A percentile compares a stretch with the other conserved stretches of the same genome.
Conservation (phyloP, 2,797 vertebrate species). For the Alosa sapidissima region DNA sequence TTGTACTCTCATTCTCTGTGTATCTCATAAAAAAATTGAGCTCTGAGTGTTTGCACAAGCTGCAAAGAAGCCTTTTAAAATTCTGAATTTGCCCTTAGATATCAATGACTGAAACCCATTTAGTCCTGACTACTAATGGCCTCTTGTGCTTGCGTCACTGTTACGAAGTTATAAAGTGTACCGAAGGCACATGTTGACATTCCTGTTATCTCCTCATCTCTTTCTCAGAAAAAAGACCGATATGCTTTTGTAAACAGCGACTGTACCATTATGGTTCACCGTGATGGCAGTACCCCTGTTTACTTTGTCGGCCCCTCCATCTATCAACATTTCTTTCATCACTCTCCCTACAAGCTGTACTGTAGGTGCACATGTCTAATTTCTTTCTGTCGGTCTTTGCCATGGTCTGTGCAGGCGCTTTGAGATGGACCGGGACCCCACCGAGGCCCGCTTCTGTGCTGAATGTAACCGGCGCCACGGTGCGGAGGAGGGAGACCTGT, state of each 20-base stretch:
- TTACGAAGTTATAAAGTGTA: not conserved
- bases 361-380: not conserved
- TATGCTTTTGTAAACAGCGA: not conserved
- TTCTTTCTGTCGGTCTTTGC: not conserved
- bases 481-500: slow-evolving; percentile 91
- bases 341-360: not conserved
- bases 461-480: slow-evolving; percentile 85
- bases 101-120: not conserved
- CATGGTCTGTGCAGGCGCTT: slow-evolving; percentile 77
- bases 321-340: not conserved
- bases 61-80: not conserved
- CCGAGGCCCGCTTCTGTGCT: slow-evolving; percentile 86
- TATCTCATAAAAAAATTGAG: not conserved
- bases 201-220: not conserved
- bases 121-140: not conserved
- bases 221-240: not conserved
- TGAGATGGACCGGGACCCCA: slow-evolving; percentile 88
- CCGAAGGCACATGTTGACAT: not conserved
- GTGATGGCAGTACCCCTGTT: not conserved
- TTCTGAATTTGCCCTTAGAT: not conserved
- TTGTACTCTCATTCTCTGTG: too few species aligned
- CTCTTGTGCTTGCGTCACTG: not conserved
- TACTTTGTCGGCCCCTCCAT: not conserved
- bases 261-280: not conserved
- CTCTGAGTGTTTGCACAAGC: not conserved